A percentile compares a stretch with the other conserved stretches of the same genome.
phyloP scores from a whole-genome alignment of 2,888 invertebrate genomes.

The Cantharis flavilabris region DNA sequence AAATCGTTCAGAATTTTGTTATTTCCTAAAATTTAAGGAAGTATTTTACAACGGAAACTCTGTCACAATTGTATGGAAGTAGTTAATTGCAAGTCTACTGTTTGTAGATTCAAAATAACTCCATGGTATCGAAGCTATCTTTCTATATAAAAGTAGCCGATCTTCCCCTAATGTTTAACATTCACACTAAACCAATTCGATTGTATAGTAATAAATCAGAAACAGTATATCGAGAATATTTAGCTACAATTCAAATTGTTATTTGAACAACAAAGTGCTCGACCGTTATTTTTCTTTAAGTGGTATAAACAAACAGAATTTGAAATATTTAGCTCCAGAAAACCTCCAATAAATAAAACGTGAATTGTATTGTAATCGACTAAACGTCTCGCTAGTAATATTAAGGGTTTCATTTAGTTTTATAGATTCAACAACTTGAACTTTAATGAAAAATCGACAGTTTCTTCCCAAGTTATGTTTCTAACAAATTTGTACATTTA shows the following conservation, averaged over 20 bases:
- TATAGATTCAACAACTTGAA: background rate
- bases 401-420: background rate
- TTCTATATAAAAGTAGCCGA: too few relatives aligned
- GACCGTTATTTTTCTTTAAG: background rate
- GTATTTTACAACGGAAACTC: too few relatives aligned
- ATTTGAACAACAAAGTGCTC: background rate
- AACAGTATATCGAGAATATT: too few relatives aligned
- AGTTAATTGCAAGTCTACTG: too few relatives aligned
- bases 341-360: background rate
- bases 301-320: background rate
- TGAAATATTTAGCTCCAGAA: background rate
- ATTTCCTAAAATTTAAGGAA: too few relatives aligned
- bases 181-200: background rate
- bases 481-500: background rate
- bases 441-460: background rate
- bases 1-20: too few relatives aligned
- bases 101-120: too few relatives aligned
- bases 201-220: background rate
- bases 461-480: background rate
- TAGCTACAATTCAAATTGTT: background rate
- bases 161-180: background rate
- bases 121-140: too few relatives aligned
- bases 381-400: background rate
- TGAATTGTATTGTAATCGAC: background rate
- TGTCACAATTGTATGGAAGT: too few relatives aligned